phyloP scores from a whole-genome alignment of 1,140 invertebrate genomes.

The Dendrolimus kikuchii region DNA sequence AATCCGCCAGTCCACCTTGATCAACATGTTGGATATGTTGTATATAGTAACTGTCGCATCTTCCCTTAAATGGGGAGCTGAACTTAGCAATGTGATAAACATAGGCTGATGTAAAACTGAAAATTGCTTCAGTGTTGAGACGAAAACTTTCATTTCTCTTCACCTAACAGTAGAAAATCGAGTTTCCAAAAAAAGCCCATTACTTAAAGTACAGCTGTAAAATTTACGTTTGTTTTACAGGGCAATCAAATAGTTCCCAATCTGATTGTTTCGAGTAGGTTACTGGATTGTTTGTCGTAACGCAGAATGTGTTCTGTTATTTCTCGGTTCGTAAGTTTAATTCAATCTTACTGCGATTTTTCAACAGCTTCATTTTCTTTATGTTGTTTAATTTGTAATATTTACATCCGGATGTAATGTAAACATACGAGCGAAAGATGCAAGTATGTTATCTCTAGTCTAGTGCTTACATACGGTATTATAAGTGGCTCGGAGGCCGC shows the following conservation, averaged over 20 bases:
- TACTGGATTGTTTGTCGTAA: neutral
- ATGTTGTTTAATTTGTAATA: no score
- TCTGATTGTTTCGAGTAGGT: slow-evolving; percentile 3
- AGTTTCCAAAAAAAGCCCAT: slow-evolving; percentile 3
- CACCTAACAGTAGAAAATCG: slow-evolving; percentile 1
- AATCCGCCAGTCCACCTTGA: no score
- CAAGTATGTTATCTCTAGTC: slow-evolving; percentile 6
- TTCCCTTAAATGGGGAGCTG: no score
- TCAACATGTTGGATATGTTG: no score
- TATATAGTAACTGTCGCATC: no score
- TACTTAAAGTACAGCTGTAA: slow-evolving; percentile 6
- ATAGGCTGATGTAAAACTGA: no score
- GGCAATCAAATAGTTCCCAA: slow-evolving; percentile 5
- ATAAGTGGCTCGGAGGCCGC: slow-evolving; percentile 8
- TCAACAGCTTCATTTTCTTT: no score
- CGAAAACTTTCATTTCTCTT: neutral
- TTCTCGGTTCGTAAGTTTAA: no score
- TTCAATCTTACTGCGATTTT: no score
- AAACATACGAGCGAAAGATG: slow-evolving; percentile 3
- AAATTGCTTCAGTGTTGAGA: no score
- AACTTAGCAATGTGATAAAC: no score
- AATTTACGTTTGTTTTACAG: slow-evolving; percentile 9
- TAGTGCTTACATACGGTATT: slow-evolving; percentile 4
- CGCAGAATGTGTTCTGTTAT: no score
- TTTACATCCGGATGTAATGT: neutral